Base-by-base conservation (phyloP, 2,113 vertebrate genomes). In the Corydoras sp. region DNA sequence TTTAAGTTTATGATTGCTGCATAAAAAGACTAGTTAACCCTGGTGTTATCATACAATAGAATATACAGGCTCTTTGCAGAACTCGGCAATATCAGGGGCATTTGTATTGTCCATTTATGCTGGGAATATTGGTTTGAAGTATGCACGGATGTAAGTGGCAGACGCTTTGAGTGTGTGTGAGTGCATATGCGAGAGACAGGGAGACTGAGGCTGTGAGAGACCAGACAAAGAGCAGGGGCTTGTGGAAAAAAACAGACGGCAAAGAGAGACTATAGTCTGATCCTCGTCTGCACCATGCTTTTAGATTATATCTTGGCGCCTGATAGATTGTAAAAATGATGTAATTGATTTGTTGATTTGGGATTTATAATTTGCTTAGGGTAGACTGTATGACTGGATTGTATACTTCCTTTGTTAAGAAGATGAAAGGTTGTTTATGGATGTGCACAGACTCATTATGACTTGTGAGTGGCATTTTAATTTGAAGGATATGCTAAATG, bases 281-380 rank as follows among this genome's bases (percentile, higher is more conserved):
- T 49, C 65, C 24, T 58, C 70, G 77, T 79, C 77, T 73, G 74
- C 77, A 68, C 59, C 74, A 76, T 67, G 77, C 74, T 79, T 76
- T 79, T 76, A 79, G 70, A 61, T 76, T 72, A 66, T 72, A 68
- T 73, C 77, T 73, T 69, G 77, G 77, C 77, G 77, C 77, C 77
- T 79, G 62, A 65, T 73, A 50, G 75, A 76, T 73, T 79, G 65
- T 58, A 74, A 76, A 79, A 76, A 79, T 77, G 77, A 79, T 74
- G 65, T 62, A 74, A 79, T 70, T 79, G 73, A 79, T 76, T 73
- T 76, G 74, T 76, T 79, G 77, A 72, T 76, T 79, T 75, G 30
- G 50, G 60, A 58, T 50, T 69, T 68, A 62, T 54, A 60, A 68
- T 53, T 53, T 53, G 74, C 68, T 59, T 69, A 68, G 66, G 10